Evolutionary conservation across 64 coral and sea anemone genomes (phyloP), one percentile per base, ranked within the genome.

Genomic region (Stichodactyla mertensii): DNA sequence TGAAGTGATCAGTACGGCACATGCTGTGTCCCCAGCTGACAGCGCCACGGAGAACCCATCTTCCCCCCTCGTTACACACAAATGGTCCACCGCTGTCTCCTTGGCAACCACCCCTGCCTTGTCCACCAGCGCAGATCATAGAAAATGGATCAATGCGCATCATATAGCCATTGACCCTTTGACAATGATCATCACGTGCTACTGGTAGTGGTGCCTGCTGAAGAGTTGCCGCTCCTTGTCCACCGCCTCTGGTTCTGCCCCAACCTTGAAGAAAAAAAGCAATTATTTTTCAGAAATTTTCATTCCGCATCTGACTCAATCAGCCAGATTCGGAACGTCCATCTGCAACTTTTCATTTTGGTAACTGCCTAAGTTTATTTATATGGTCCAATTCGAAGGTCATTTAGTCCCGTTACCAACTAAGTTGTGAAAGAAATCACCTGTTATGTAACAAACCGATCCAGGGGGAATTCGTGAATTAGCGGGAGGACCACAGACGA

Each of bases 71-170:
- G 19, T 92, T 78, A 83, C 91, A 92, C 27, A 92, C 87, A 59
- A 88, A 92, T 5, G 91, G 91, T n/a, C 91, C 91, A 78, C 91
- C 91, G 52, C 91, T 92, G 86, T 92, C 91, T 20, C 91, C 91
- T 84, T 87, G 89, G 7, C 77, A 82, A 20, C 84, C 85, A 26
- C 84, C 89, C 61, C 58, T 87, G 45, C 84, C 89, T 57, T 69
- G 31, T 61, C 89, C 84, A 52, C 89, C 89, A 26, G 84, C 89
- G 10, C 89, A 91, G 28, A 91, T 54, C 89, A 91, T 91, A 10
- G 84, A 79, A 14, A 7, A 52, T 51, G 55, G 6, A 55, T 87
- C 84, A 10, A 91, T 84, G 5, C 2, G 10, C 11, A 55, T 26
- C 7, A 91, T 55, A 1, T 18, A 12, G 7, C 77, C 77, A 67